phyloP scores from a whole-genome alignment of 2,797 vertebrate genomes.

The Lutjanus campechanus region DNA sequence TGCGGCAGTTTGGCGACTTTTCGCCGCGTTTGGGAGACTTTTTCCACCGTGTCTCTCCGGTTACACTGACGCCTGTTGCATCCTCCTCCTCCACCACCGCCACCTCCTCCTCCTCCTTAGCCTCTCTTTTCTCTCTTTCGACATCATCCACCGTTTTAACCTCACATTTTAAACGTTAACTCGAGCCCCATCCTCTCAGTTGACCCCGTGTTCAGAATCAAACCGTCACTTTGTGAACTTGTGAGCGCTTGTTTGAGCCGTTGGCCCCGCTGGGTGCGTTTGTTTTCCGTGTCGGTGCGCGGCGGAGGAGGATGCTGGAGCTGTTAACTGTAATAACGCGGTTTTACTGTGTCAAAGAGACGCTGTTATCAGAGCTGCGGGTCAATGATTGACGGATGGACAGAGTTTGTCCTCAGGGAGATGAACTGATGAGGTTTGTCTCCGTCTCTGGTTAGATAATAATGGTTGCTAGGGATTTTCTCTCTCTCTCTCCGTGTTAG shows the following conservation, averaged over 20 bases:
- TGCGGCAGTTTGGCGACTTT: slow-evolving; percentile 53
- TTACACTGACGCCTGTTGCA: slow-evolving; percentile 83
- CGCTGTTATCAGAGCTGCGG: slow-evolving; percentile 35
- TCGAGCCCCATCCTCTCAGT: not conserved
- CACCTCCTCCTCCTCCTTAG: slow-evolving; percentile 27
- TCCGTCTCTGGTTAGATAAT: slow-evolving; percentile 82
- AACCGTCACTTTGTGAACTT: slow-evolving; percentile 5
- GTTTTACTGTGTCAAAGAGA: slow-evolving; percentile 27
- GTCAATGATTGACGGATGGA: slow-evolving; percentile 67
- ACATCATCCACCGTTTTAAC: slow-evolving; percentile 54
- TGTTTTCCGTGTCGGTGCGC: not conserved
- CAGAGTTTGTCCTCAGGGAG: slow-evolving; percentile 1
- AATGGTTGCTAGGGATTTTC: slow-evolving; percentile 86
- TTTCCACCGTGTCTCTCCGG: slow-evolving; percentile 46
- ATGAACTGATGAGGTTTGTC: slow-evolving; percentile 65
- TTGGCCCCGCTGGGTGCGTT: too few species aligned
- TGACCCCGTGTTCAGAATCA: accelerated
- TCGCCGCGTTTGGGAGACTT: slow-evolving; percentile 46
- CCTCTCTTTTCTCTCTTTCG: slow-evolving; percentile 57
- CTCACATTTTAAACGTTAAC: slow-evolving; percentile 38
- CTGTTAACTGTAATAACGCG: not conserved
- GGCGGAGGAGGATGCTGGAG: slow-evolving; percentile 51
- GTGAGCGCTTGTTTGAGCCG: not conserved
- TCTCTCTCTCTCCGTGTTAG: too few species aligned
- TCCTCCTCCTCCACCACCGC: slow-evolving; percentile 53